Evolutionary conservation across 2,113 vertebrate genomes (phyloP).

Genomic region (Strix uralensis): DNA sequence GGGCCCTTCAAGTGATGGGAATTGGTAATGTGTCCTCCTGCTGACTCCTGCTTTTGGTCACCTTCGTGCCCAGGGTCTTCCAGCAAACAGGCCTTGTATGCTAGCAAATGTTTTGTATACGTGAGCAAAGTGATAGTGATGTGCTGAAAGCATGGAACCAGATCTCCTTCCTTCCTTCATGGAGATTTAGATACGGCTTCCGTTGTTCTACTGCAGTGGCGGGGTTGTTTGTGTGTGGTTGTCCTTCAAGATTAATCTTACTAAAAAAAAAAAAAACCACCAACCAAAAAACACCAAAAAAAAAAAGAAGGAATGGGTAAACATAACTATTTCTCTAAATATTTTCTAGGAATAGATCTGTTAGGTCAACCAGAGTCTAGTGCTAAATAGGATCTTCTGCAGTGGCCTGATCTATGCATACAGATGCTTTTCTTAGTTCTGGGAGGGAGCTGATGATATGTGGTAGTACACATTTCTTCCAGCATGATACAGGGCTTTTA

Average conservation of each 20-base stretch:
- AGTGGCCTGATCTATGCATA: not conserved
- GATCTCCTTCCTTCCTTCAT: constrained; percentile 44
- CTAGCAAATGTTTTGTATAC: constrained; percentile 10
- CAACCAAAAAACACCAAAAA: too few relatives aligned
- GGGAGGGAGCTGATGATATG: not conserved
- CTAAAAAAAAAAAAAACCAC: not conserved
- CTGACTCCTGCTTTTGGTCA: constrained; percentile 16
- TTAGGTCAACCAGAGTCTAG: not conserved
- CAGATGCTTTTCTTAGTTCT: not conserved
- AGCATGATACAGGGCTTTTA: not conserved
- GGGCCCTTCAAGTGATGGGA: constrained; percentile 30
- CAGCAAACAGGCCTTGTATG: not conserved
- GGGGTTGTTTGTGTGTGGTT: not conserved
- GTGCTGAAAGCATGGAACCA: constrained; percentile 57
- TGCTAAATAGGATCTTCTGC: not conserved
- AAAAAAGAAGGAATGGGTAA: not conserved
- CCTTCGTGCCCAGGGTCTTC: not conserved
- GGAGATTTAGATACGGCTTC: not conserved
- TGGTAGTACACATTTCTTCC: not conserved
- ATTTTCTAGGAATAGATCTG: constrained; percentile 18
- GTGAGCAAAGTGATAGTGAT: constrained; percentile 39
- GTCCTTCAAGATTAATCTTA: not conserved
- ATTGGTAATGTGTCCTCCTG: constrained; percentile 19
- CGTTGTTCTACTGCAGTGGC: not conserved
- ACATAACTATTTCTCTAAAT: not conserved